phyloP scores from a whole-genome alignment of 2,888 invertebrate species.

The Erynnis tages region DNA sequence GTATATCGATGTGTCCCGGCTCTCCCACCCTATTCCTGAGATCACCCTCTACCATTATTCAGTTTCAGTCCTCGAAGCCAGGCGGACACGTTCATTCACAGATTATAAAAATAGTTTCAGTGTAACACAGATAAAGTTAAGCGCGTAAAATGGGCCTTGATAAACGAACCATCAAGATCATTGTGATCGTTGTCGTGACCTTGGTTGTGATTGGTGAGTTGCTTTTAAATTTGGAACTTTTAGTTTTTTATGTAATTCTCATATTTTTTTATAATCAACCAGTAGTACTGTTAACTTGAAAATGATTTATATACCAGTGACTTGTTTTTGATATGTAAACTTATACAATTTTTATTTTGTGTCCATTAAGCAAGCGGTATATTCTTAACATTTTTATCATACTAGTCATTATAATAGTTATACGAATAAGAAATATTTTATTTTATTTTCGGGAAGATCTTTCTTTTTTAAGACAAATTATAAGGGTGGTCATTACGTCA shows the following conservation, averaged over 20 bases:
- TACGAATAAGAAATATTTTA: no score
- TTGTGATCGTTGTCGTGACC: slow-evolving; percentile 54
- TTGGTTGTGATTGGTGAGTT: slow-evolving; percentile 64
- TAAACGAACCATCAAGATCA: slow-evolving; percentile 66
- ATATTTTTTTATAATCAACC: neutral
- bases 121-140: no score
- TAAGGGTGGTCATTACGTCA: no score
- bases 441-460: no score
- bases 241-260: neutral
- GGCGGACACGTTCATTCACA: slow-evolving; percentile 8
- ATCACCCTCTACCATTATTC: slow-evolving; percentile 29
- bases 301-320: no score
- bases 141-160: slow-evolving; percentile 68
- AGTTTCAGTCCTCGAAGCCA: slow-evolving; percentile 30
- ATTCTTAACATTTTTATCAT: no score
- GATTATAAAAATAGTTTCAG: neutral
- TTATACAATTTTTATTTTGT: no score
- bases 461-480: no score
- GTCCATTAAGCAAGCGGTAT: no score
- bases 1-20: slow-evolving; percentile 36
- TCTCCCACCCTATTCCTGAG: slow-evolving; percentile 25
- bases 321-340: no score
- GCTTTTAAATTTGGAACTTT: neutral
- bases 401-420: no score
- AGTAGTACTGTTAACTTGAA: no score